Conservation (phyloP, 2,888 invertebrate species). For the Sesia bembeciformis region DNA sequence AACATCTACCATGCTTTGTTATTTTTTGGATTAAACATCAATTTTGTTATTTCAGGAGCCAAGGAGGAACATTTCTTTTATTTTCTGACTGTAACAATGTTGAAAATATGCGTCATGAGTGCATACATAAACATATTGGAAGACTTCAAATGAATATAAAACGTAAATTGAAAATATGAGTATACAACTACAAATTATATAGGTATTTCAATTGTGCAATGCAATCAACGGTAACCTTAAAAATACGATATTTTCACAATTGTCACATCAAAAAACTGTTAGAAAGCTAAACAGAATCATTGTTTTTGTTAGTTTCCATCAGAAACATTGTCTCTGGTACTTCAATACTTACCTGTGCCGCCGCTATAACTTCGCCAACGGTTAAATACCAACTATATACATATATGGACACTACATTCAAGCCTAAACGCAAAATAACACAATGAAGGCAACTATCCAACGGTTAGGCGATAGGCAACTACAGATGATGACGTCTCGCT, state of each 20-base stretch:
- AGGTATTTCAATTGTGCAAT: too few relatives aligned
- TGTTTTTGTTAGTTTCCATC: conserved; percentile 27
- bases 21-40: conserved; percentile 31
- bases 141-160: too few relatives aligned
- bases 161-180: too few relatives aligned
- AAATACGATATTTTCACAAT: conserved; percentile 38
- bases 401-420: conserved; percentile 58
- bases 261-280: conserved; percentile 34
- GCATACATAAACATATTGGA: too few relatives aligned
- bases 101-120: conserved; percentile 27
- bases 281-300: conserved; percentile 51
- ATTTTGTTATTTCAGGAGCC: conserved; percentile 40
- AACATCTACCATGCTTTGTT: conserved; percentile 56
- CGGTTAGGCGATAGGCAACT: conserved; percentile 49
- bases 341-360: conserved; percentile 50
- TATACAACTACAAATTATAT: too few relatives aligned
- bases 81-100: conserved; percentile 32
- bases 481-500: conserved; percentile 32
- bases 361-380: conserved; percentile 13
- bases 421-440: conserved; percentile 71
- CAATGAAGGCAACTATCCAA: conserved; percentile 51
- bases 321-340: conserved; percentile 26
- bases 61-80: conserved; percentile 42
- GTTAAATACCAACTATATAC: conserved; percentile 38
- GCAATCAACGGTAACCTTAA: too few relatives aligned